Evolutionary conservation across 2,888 invertebrate genomes (phyloP).

Genomic region (Vesta saturnalis): DNA sequence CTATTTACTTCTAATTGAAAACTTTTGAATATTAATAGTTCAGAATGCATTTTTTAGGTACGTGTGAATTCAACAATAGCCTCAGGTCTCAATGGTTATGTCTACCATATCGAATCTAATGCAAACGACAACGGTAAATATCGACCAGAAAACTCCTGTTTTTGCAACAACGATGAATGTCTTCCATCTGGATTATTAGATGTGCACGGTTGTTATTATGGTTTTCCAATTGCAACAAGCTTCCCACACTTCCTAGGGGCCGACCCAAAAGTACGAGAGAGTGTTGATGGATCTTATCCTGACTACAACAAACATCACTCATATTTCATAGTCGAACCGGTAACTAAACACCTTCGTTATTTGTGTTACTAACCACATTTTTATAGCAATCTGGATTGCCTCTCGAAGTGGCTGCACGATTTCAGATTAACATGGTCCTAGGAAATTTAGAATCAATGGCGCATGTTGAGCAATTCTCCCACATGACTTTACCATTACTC

Average conservation of each 20-base stretch:
- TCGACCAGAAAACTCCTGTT: slow-evolving; percentile 82
- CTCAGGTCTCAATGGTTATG: slow-evolving; percentile 73
- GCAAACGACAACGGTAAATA: slow-evolving; percentile 80
- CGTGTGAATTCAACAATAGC: slow-evolving; percentile 68
- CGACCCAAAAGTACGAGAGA: slow-evolving; percentile 70
- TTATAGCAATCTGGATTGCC: slow-evolving; percentile 76
- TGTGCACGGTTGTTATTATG: slow-evolving; percentile 88
- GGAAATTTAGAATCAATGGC: slow-evolving; percentile 74
- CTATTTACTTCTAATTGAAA: no score
- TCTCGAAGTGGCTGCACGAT: slow-evolving; percentile 78
- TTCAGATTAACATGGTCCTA: slow-evolving; percentile 89
- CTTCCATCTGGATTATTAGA: slow-evolving; percentile 81
- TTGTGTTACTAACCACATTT: no score
- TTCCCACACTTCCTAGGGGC: slow-evolving; percentile 88
- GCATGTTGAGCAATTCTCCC: slow-evolving; percentile 73
- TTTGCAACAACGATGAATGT: slow-evolving; percentile 77
- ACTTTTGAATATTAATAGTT: not conserved
- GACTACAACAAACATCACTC: slow-evolving; percentile 72
- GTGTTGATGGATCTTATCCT: slow-evolving; percentile 72
- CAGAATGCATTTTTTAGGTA: slow-evolving; percentile 63
- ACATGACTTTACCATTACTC: slow-evolving; percentile 80
- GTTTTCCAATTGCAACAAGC: slow-evolving; percentile 88
- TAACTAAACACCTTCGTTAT: slow-evolving; percentile 54
- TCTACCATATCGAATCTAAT: slow-evolving; percentile 80
- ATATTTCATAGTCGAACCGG: slow-evolving; percentile 82